These are phyloP conservation scores for Azemiops feae DNA, from an alignment of 2,113 vertebrate species.

Conservation along the genomic window DNA sequence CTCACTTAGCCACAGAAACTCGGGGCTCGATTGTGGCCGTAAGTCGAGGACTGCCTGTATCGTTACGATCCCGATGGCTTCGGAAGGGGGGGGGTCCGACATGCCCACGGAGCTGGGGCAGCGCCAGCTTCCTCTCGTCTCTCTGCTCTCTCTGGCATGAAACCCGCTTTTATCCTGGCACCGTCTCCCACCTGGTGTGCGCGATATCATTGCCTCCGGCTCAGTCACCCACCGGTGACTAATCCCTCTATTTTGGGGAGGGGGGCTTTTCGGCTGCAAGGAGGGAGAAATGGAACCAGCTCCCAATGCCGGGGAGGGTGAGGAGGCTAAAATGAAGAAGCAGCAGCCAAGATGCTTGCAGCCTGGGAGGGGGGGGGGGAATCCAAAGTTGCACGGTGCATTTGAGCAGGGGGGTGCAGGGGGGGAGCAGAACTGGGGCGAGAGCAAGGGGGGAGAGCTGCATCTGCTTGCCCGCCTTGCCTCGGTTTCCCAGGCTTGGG, in stretches of 20 bases:
- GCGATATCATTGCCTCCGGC: neutral
- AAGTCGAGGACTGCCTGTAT: neutral
- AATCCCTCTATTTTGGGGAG: neutral
- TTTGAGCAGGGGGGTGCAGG: neutral
- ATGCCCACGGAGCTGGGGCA: fast-evolving
- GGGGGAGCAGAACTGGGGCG: neutral
- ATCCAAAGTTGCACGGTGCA: neutral
- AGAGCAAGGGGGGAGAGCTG: neutral
- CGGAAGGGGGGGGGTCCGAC: too few species aligned
- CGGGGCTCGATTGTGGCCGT: neutral
- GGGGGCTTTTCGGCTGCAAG: neutral
- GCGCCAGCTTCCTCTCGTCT: too few species aligned
- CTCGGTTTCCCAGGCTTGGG: neutral
- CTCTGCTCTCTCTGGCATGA: too few species aligned
- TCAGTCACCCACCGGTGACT: neutral
- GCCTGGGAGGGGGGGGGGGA: neutral
- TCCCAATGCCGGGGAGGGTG: neutral
- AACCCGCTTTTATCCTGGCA: neutral
- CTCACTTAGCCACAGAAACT: fast-evolving
- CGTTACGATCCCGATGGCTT: neutral
- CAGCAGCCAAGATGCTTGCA: neutral
- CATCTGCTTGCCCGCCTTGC: too few species aligned
- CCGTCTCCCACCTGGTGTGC: neutral
- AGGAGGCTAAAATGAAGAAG: neutral
- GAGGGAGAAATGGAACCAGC: neutral